Conservation (phyloP, 2,888 invertebrate species). For the Ophioninae sp. region DNA sequence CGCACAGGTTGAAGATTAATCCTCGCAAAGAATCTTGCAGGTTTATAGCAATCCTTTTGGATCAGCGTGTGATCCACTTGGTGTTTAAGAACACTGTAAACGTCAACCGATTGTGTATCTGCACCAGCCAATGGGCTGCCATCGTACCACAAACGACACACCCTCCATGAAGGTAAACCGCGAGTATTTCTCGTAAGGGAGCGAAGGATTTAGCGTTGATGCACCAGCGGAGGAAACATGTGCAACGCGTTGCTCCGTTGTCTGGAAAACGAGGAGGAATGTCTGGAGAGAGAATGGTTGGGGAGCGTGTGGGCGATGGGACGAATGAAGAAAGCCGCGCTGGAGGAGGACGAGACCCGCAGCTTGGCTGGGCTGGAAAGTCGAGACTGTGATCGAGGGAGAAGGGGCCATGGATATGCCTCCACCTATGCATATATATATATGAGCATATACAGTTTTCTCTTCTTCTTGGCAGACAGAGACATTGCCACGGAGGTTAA, state of each 20-base stretch:
- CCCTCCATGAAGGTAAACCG: neutral
- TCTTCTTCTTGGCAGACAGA: conserved; percentile 70
- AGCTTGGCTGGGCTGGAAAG: conserved; percentile 52
- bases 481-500: conserved; percentile 78
- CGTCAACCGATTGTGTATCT: too few species aligned
- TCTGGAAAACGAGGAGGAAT: conserved; percentile 48
- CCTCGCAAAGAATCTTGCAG: neutral
- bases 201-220: conserved; percentile 29
- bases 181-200: conserved; percentile 4
- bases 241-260: conserved; percentile 2
- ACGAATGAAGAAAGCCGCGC: conserved; percentile 21
- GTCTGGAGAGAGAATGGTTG: conserved; percentile 54
- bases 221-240: neutral
- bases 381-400: conserved; percentile 51
- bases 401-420: conserved; percentile 45
- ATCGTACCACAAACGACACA: neutral
- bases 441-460: conserved; percentile 18
- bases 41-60: neutral
- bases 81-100: too few species aligned
- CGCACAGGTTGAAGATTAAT: neutral
- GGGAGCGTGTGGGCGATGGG: conserved; percentile 62
- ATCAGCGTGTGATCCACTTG: neutral
- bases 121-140: neutral
- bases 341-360: conserved; percentile 44
- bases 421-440: conserved; percentile 26